Conservation (phyloP, 2,797 vertebrate genomes). For the Nannoperca australis region DNA sequence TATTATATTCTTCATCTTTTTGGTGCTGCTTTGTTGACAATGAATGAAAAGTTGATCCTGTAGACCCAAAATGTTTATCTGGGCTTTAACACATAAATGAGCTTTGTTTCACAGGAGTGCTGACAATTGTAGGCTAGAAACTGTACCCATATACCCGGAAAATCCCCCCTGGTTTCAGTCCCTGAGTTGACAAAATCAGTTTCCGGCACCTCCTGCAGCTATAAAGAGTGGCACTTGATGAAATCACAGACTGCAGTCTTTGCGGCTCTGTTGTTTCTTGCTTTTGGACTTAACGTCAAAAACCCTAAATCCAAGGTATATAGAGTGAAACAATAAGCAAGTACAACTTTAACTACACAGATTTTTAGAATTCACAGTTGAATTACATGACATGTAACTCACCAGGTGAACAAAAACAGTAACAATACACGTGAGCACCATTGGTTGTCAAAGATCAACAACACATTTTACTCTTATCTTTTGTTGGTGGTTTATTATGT, state of each 20-base stretch:
- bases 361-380: neutral
- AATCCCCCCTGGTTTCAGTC: slow-evolving; percentile 24
- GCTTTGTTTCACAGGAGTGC: slow-evolving; percentile 27
- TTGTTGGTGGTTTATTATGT: neutral
- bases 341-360: neutral
- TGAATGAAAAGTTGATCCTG: slow-evolving; percentile 45
- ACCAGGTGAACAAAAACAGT: neutral
- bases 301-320: neutral
- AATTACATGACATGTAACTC: neutral
- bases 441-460: neutral
- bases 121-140: slow-evolving; percentile 11
- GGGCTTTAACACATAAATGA: slow-evolving; percentile 45
- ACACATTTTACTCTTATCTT: neutral
- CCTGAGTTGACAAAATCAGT: slow-evolving; percentile 41
- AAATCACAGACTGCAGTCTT: slow-evolving; percentile 30
- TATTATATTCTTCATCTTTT: slow-evolving; percentile 41
- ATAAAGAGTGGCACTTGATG: slow-evolving; percentile 20
- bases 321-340: neutral
- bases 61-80: slow-evolving; percentile 31
- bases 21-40: slow-evolving; percentile 39
- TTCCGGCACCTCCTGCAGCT: slow-evolving; percentile 18
- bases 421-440: neutral
- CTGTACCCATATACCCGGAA: slow-evolving; percentile 22
- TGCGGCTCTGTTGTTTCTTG: slow-evolving; percentile 1
- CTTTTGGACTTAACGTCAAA: slow-evolving; percentile 5